Conservation (phyloP, 1,140 invertebrate species). For the Berghia stephanieae region DNA sequence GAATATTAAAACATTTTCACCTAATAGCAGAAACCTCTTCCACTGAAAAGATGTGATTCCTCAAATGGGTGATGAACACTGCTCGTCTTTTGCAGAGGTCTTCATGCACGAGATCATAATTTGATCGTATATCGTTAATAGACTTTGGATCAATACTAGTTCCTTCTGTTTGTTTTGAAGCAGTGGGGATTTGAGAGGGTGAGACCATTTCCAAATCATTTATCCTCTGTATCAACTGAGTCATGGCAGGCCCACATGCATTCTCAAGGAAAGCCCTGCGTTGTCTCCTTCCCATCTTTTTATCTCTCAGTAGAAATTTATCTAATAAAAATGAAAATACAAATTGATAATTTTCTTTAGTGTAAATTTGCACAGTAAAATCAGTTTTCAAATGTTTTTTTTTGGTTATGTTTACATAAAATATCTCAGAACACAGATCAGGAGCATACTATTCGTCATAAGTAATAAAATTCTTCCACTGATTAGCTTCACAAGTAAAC, state of each 20-base stretch:
- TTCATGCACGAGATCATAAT: slow-evolving; percentile 17
- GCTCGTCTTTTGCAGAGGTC: slow-evolving; percentile 13
- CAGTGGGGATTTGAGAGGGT: not conserved
- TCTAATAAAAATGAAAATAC: slow-evolving; percentile 16
- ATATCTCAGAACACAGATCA: not conserved
- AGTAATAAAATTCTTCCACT: no score
- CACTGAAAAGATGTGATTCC: slow-evolving; percentile 22
- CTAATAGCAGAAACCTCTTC: slow-evolving; percentile 20
- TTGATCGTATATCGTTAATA: not conserved
- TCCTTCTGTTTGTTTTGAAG: slow-evolving; percentile 11
- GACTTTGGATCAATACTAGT: slow-evolving; percentile 29
- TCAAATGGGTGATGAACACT: slow-evolving; percentile 9
- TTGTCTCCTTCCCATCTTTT: slow-evolving; percentile 23
- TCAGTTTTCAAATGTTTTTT: not conserved
- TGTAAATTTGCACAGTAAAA: not conserved
- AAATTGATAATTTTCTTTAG: not conserved
- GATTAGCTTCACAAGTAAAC: no score
- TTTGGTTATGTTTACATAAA: not conserved
- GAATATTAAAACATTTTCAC: slow-evolving; percentile 4
- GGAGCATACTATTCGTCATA: no score
- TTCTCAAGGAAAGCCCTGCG: no score
- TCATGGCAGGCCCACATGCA: no score
- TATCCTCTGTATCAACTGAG: slow-evolving; percentile 10
- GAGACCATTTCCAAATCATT: not conserved
- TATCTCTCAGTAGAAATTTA: slow-evolving; percentile 3